Evolutionary conservation across 2,888 invertebrate species (phyloP), one percentile per base, ranked within the genome.

Genomic region (Hydriomena furcata): DNA sequence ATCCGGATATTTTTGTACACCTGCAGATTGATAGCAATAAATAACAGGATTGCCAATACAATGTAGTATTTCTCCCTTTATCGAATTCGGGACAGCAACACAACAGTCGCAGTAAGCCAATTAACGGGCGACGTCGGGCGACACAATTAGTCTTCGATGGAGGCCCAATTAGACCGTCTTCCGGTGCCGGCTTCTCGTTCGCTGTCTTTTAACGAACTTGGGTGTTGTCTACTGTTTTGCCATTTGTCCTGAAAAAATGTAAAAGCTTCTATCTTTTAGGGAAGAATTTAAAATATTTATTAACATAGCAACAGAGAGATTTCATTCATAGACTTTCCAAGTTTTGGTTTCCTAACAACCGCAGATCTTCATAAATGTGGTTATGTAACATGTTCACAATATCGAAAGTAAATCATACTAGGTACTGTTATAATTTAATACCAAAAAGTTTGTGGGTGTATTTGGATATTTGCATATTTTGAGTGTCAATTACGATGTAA

Each of bases 121-220:
- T 52, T 47, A 52, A 38, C 53, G 49, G 52, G 27, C 52, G 32
- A 40, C 49, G 46, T 37, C 54, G 50, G 37, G 44, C 52, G 54
- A 42, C 54, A 46, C 55, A 52, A 58, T 61, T 56, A 61, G 56
- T 57, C 44, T 41, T 58, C 54, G 45, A 55, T 51, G 45, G 41
- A 50, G 45, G 20, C 32, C 47, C 55, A 60, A 60, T 60, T 58
- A 60, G 42, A 43, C 37, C 34, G 20, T 52, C 46, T 52, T 52
- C 52, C 46, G 47, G 42, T 10, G 32, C 37, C 30, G 23, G 40
- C 40, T 48, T 52, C 48, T 36, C 46, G 37, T 31, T 35, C 41
- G 36, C 38, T 21, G 44, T 45, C 53, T 49, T 42, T 37, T 37
- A 53, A 41, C 41, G 45, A 54, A 42, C 45, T 38, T 7, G 21